Evolutionary conservation across 2,888 invertebrate species (phyloP).

Genomic region (Syrphus vitripennis): DNA sequence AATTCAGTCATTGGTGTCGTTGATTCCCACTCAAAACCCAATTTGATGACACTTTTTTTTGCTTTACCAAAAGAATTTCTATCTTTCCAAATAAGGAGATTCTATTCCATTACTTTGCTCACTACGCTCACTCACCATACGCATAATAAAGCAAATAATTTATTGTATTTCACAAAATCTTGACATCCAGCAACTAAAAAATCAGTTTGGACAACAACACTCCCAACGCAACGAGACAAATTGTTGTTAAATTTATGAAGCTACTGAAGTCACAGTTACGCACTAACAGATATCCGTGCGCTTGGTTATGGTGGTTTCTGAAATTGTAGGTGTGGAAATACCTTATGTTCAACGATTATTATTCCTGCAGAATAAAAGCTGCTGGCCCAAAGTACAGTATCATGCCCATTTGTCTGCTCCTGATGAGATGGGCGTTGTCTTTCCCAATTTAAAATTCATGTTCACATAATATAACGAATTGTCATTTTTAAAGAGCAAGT

Average conservation of each 20-base stretch:
- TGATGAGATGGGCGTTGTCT: conserved; percentile 39
- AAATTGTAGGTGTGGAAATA: conserved; percentile 51
- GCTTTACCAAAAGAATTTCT: not conserved
- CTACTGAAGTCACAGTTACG: conserved; percentile 48
- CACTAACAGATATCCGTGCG: conserved; percentile 44
- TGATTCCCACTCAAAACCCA: not conserved
- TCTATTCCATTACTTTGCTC: not conserved
- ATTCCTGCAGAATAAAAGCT: not conserved
- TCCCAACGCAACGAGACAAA: not conserved
- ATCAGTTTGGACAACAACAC: not conserved
- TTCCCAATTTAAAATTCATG: not conserved
- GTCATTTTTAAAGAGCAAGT: conserved; percentile 35
- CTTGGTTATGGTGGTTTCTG: not conserved
- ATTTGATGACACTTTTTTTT: not conserved
- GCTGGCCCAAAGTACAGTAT: not conserved
- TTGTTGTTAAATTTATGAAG: conserved; percentile 33
- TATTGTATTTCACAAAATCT: not conserved
- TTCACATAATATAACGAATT: conserved; percentile 7
- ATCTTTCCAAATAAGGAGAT: not conserved
- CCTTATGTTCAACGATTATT: conserved; percentile 20
- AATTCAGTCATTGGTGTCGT: not conserved
- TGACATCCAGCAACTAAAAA: not conserved
- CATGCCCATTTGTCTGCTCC: not conserved
- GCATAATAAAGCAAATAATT: not conserved
- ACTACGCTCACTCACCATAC: not conserved